phyloP scores from a whole-genome alignment of 2,797 vertebrate genomes.

The Varecia variegata region DNA sequence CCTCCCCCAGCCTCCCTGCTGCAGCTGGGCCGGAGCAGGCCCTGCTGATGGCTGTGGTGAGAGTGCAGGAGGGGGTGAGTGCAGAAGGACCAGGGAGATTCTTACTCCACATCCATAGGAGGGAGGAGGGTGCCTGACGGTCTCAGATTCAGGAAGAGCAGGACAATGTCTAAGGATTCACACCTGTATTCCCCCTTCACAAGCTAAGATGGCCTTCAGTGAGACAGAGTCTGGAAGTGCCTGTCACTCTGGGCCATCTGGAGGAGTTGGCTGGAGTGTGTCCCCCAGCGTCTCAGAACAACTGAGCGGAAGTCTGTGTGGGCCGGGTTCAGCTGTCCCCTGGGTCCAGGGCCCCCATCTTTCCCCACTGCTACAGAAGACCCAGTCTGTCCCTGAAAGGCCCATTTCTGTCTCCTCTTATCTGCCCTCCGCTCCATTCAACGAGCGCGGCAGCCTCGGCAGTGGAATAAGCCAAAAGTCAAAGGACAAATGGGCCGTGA shows the following conservation, averaged over 20 bases:
- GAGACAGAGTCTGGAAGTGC: neutral
- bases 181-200: neutral
- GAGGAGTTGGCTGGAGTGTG: neutral
- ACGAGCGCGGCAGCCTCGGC: neutral
- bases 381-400: neutral
- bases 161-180: neutral
- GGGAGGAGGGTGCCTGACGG: neutral
- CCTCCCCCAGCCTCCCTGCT: neutral
- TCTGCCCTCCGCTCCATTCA: neutral
- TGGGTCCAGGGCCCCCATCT: neutral
- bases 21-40: slow-evolving; percentile 31
- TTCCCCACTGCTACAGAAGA: neutral
- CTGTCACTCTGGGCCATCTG: neutral
- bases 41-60: neutral
- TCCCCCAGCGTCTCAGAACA: neutral
- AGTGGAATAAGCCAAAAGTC: neutral
- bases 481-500: neutral
- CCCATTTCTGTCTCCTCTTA: neutral
- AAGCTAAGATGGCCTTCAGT: neutral
- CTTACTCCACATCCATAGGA: neutral
- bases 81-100: neutral
- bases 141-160: neutral
- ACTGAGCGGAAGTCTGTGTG: neutral
- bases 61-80: neutral
- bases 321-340: neutral